Conservation (phyloP, 1,140 invertebrate species). For the Lordiphosa mommai region DNA sequence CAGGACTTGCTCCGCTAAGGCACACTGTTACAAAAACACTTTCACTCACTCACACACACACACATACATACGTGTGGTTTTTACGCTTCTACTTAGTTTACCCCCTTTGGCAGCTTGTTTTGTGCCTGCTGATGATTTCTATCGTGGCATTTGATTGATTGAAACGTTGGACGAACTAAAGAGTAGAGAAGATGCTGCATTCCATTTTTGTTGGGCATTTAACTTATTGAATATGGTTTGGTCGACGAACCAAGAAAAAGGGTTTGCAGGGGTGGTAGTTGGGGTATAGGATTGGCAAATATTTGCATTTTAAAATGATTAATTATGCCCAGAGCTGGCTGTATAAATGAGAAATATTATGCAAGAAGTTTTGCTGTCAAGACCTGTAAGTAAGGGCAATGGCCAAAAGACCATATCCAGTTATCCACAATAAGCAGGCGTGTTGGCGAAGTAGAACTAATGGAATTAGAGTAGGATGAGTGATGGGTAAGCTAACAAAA, state of each 20-base stretch:
- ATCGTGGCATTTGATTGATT: conserved; percentile 68
- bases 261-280: no score
- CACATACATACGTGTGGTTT: conserved; percentile 10
- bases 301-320: conserved; percentile 66
- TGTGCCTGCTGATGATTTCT: conserved; percentile 52
- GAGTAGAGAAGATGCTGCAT: conserved; percentile 1
- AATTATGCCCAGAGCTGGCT: conserved; percentile 24
- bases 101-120: conserved; percentile 11
- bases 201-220: conserved; percentile 36
- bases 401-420: not conserved
- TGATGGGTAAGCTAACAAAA: no score
- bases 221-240: conserved; percentile 44
- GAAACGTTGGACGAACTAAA: conserved; percentile 26
- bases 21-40: conserved; percentile 51
- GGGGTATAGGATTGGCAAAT: conserved; percentile 1
- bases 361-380: not conserved
- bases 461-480: no score
- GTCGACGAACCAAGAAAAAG: no score
- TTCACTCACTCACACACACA: no score
- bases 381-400: not conserved
- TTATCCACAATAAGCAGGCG: not conserved
- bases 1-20: conserved; percentile 12
- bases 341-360: not conserved
- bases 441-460: no score
- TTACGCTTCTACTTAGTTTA: no score